Evolutionary conservation across 2,888 invertebrate species (phyloP), one percentile per base, ranked within the genome.

Genomic region (Lasioglossum zephyrum): DNA sequence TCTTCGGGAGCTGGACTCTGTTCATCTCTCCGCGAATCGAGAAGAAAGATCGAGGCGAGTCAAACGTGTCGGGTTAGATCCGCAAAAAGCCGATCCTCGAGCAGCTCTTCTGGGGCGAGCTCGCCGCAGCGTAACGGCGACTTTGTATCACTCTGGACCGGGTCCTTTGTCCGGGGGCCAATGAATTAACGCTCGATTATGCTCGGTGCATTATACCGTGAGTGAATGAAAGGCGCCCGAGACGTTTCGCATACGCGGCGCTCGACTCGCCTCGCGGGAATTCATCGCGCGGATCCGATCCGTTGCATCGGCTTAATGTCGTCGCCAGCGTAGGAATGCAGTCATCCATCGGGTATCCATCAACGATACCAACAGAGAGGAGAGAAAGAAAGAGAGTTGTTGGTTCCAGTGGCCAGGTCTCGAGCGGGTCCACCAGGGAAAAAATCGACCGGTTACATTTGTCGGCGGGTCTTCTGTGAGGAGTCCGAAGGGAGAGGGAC

Each of bases 301-400:
- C 53, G 53, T 53, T 53, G 53, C 53, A 3, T 53, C 53, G 66
- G 86, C 81, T 88, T 88, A 84, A 86, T 88, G 88, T 88, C 73
- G 53, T 74, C 88, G 84, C 77, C 85, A 84, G 60, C 60, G 16
- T 79, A 53, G 86, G 88, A 91, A 91, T 88, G 91, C 80, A 85
- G 87, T 91, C 91, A 84, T 91, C 85, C 85, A 83, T 88, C 89
- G 85, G 72, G 87, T 81, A 91, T 90, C 87, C 90, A 88, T 92
- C 90, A 88, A 78, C 78, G 53, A 53, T 53, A 53, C 22, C 53
- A 53, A 53, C 53, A 53, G 53, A 22, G 53, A 22, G 18, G 53
- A 22, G 22, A 53, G 53, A 53, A 53, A 53, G 53, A 53, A 22
- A 53, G 22, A 53, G 53, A 53, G 53, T 9, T 53, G 53, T 63